Base-by-base conservation (phyloP, 2,888 invertebrate genomes). In the Hypselothyrea guttata region DNA sequence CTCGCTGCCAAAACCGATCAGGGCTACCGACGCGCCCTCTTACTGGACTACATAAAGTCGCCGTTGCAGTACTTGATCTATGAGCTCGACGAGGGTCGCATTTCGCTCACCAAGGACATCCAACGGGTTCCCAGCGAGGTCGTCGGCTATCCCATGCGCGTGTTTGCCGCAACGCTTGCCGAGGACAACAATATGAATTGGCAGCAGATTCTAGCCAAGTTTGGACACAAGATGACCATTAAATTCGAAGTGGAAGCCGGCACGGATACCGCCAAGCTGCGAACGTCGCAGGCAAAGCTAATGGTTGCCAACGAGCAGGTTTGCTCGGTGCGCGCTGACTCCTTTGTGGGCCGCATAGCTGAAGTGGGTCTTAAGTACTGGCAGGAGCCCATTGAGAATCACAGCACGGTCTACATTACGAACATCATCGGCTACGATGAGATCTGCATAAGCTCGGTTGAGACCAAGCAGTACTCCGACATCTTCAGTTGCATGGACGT, bases 1-100 rank as follows among this genome's bases (percentile, higher is more conserved):
- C 5, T 81, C 35, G 75, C 78, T n/a, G 65, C 78, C 1, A 55
- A 28, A 11, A 70, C 52, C 2, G 11, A 60, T 0, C 0, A 37
- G 0, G 79, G 67, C 16, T 81, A 42, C 46, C 66, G 79, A 0
- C 78, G 79, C 1, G 82, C 62, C 4, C 16, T 70, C 5, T 11
- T 81, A 18, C 18, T 81, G 0, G 79, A 75, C 37, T 58, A 18
- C 2, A 46, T 78, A 0, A 35, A 54, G 8, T 1, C 55, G 8
- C 47, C 62, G 0, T 8, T 13, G 3, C 41, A 38, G 1, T 59
- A 13, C 13, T 70, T 81, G 41, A 64, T 81, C 8, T 81, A 84
- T 15, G 64, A 78, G 41, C 58, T 82, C 42, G 79, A 81, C 7
- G 75, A 78, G 18, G 84, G 79, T 0, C 37, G 63, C 7, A 37